Conservation (phyloP, 2,888 invertebrate species). For the Reticulitermes lucifugus region DNA sequence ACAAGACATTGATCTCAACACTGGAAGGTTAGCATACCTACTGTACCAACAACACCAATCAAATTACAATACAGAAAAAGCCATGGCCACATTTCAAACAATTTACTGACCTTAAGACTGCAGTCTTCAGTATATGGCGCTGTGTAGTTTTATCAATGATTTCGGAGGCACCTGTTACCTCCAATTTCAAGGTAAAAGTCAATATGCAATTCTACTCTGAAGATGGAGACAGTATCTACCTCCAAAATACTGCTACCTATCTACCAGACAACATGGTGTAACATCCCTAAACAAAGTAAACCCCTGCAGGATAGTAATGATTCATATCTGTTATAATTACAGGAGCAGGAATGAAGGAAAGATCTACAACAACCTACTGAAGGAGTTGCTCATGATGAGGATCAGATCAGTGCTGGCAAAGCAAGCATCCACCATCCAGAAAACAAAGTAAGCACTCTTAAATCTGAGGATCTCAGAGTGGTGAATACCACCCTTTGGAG, state of each 20-base stretch:
- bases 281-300: too few relatives aligned
- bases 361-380: constrained; percentile 40
- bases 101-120: too few relatives aligned
- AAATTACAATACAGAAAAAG: not conserved
- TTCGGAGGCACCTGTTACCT: not conserved
- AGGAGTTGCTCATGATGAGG: constrained; percentile 66
- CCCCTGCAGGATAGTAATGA: too few relatives aligned
- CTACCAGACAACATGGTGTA: too few relatives aligned
- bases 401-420: constrained; percentile 68
- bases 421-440: constrained; percentile 71
- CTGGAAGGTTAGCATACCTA: not conserved
- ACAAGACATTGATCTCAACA: not conserved
- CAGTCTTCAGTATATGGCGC: too few relatives aligned
- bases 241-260: too few relatives aligned
- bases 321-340: constrained; percentile 4
- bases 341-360: constrained; percentile 44
- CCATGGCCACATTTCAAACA: too few relatives aligned
- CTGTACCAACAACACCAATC: not conserved
- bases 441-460: constrained; percentile 67
- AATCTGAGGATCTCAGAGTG: too few relatives aligned
- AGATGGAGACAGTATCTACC: too few relatives aligned
- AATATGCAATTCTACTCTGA: not conserved
- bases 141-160: too few relatives aligned
- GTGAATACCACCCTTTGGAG: too few relatives aligned
- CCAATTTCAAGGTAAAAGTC: not conserved